A percentile compares a stretch with the other conserved stretches of the same genome.
Conservation (phyloP, 2,888 invertebrate species). For the Drosophila mimetica region DNA sequence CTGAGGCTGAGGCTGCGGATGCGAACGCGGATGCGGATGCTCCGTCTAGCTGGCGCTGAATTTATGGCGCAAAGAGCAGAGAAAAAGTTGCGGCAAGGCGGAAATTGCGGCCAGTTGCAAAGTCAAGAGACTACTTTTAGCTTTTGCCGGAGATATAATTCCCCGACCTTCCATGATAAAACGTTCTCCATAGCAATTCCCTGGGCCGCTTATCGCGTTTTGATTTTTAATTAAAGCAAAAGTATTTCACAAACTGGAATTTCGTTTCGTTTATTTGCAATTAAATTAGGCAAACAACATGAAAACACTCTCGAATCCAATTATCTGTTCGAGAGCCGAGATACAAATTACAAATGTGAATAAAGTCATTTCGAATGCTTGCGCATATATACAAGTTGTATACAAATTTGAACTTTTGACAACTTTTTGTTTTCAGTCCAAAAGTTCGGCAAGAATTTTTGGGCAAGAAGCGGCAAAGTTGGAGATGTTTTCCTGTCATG, state of each 20-base stretch:
- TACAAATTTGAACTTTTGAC: conserved; percentile 56
- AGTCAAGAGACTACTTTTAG: conserved; percentile 56
- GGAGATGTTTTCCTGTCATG: conserved; percentile 35
- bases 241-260: conserved; percentile 65
- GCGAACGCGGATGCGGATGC: conserved; percentile 59
- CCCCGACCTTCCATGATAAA: conserved; percentile 49
- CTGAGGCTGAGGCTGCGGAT: conserved; percentile 31
- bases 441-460: conserved; percentile 20
- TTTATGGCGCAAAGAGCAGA: conserved; percentile 55
- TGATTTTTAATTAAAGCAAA: conserved; percentile 76
- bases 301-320: conserved; percentile 61
- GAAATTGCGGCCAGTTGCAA: conserved; percentile 67
- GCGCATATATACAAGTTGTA: conserved; percentile 41
- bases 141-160: conserved; percentile 21
- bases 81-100: conserved; percentile 59
- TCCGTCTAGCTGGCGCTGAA: conserved; percentile 58
- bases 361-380: conserved; percentile 60
- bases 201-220: conserved; percentile 67
- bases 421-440: conserved; percentile 50
- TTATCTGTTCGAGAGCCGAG: conserved; percentile 51
- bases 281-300: conserved; percentile 60
- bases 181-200: conserved; percentile 39
- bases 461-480: conserved; percentile 22
- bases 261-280: conserved; percentile 59
- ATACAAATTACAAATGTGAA: conserved; percentile 65